Base-by-base conservation (phyloP, 2,797 vertebrate species). In the Tauraco hartlaubi region DNA sequence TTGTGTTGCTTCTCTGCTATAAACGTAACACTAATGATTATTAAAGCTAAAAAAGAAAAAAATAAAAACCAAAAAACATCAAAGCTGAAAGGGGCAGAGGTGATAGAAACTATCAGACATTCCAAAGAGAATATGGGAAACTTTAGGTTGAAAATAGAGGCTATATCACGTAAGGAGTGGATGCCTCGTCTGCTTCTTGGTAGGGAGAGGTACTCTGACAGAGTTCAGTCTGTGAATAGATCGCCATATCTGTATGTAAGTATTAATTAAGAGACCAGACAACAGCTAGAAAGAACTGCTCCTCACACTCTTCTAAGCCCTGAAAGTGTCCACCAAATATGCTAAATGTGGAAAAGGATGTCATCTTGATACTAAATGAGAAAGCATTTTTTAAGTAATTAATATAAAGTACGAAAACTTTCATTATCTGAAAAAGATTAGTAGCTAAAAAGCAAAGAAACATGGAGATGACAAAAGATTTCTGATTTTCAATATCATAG, bases 401-500 rank as follows among this genome's bases (percentile, higher is more conserved):
- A 61, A 55, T 39, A 62, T 39, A 52, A 90, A 66, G 28, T 73
- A 56, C 25, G 71, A 61, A 76, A 83, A 72, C 29, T 77, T 90
- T n/a, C 48, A 83, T 86, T 88, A 39, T 81, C 44, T 85, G 68
- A 62, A 93, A 92, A 9, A 69, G 19, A 62, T 67, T 67, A 49
- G 55, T 44, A 64, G 54, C 43, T 82, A 66, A 76, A 92, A 94
- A 73, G 3, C 16, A 80, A 77, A 84, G 48, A 73, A 58, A 55
- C 5, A 46, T 3, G 20, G 14, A 14, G 37, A 73, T 8, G 29
- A 43, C 6, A 69, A 90, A 94, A 74, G 11, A 59, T 25, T 73
- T 87, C 41, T 89, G 68, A 59, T 92, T 92, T 92, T 95, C 83
- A 89, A 33, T 93, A 80, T 93, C 84, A 72, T 62, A 66, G 78